Conservation (phyloP, 1,140 invertebrate species). For the Pogonus chalceus region DNA sequence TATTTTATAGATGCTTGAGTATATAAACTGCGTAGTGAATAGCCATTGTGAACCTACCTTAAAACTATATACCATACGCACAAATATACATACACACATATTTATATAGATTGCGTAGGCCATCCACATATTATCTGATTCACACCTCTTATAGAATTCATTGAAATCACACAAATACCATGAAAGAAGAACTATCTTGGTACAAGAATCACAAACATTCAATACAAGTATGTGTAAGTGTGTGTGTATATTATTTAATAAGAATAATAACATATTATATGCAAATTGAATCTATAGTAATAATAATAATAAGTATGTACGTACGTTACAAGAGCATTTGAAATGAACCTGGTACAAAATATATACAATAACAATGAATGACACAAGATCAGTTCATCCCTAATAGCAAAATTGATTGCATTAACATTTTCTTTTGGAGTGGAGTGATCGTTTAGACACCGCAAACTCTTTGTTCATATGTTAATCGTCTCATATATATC, state of each 20-base stretch:
- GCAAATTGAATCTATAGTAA: constrained; percentile 29
- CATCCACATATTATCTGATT: background rate
- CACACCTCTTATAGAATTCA: too few relatives aligned
- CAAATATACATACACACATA: too few relatives aligned
- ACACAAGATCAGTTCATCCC: constrained; percentile 1
- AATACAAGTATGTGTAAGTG: background rate
- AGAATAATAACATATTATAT: constrained; percentile 37
- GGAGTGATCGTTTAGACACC: background rate
- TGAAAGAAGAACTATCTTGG: too few relatives aligned
- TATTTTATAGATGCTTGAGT: too few relatives aligned
- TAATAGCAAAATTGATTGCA: constrained; percentile 1
- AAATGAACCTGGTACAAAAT: too few relatives aligned
- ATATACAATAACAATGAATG: background rate
- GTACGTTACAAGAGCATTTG: too few relatives aligned
- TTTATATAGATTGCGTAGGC: constrained; percentile 1
- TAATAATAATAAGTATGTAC: background rate
- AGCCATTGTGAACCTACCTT: too few relatives aligned
- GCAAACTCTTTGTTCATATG: background rate
- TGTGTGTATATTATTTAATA: constrained; percentile 31
- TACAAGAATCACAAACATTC: too few relatives aligned
- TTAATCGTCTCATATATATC: too few relatives aligned
- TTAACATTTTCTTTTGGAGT: constrained; percentile 1
- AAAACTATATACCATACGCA: too few relatives aligned
- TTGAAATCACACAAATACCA: too few relatives aligned
- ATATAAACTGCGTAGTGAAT: too few relatives aligned